Evolutionary conservation across 2,888 invertebrate genomes (phyloP), one percentile per base, ranked within the genome.

Genomic region (Amaurobius ferox): DNA sequence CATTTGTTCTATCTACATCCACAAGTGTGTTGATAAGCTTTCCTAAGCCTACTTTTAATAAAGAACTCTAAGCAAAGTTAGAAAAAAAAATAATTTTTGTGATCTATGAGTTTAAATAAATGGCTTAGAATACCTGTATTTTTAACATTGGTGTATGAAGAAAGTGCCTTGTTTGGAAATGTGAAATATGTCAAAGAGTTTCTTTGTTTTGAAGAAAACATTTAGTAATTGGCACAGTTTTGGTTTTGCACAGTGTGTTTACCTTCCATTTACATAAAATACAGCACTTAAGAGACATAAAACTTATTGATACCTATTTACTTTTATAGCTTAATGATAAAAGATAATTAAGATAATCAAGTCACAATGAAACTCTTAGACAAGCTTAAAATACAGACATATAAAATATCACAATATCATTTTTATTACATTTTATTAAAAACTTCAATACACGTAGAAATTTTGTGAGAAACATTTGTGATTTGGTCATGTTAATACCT

Each of bases 401-500:
- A 55, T 55, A 55, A 55, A 55, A 55, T 66, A 66, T 66, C 66
- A 66, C 66, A 66, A 66, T 70, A 35, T 72, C 77, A 76, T 62
- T 66, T 77, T 85, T 67, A 77, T 71, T 77, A 77, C 77, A 77
- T 85, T 85, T 85, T 77, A 77, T 85, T 77, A 77, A 85, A 85
- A 85, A 78, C 72, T 85, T 85, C 72, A 78, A 85, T 85, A 85
- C 85, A 85, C 73, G 85, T 85, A 85, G 85, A 85, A 85, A 85
- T 85, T 81, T 85, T 85, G 83, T 78, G 85, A 85, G 78, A 85
- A 85, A 85, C 78, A 73, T 72, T 85, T 72, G 85, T 79, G 78
- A 85, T 85, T 85, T 85, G 85, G 85, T 85, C 85, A 85, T 79
- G 40, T 78, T 72, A 68, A 55, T 85, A 85, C 78, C 85, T 85